Evolutionary conservation across 2,888 invertebrate species (phyloP), one percentile per base, ranked within the genome.

Genomic region (Dicycla oo): DNA sequence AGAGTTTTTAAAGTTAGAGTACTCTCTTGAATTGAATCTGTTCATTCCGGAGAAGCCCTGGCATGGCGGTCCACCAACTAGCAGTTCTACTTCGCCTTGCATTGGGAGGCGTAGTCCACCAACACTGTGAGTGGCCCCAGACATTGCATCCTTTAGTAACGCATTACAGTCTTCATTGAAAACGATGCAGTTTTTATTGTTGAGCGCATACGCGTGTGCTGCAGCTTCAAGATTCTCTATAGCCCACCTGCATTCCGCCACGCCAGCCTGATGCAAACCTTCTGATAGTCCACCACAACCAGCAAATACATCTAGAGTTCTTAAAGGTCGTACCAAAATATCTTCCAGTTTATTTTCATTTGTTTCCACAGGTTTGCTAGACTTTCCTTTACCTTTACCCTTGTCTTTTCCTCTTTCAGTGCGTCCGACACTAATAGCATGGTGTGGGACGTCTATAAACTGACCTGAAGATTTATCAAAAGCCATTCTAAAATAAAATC

Each of bases 1-100:
- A 0, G 98, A 98, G 91, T 98, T 98, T 95, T 98, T 98, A 89
- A 98, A 98, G 81, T 97, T 96, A 3, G 98, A 98, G 91, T 98
- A 98, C 84, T 98, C 98, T 47, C 98, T 95, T 0, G 97, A 97
- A 92, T 98, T 98, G 92, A 98, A 98, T 66, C 98, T 95, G 92
- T 98, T 98, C 98, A 98, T 98, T 51, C 98, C 98, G 60, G 98
- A 98, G 93, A 98, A 98, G 6, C 98, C 98, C 92, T 98, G 98
- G 89, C 98, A 98, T 0, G 98, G 98, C 1, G 98, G 98, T 1
- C 98, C 98, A 15, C 98, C 98, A 88, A 98, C 98, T 45, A 98
- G 92, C 73, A 98, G 92, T 87, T 98, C 98, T 0, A 98, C 98
- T 75, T 98, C 98, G 0, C 98, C 98, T 88, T 97, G 97, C 90